Evolutionary conservation across 1,140 invertebrate species (phyloP), one percentile per base, ranked within the genome.

Genomic region (Formica exsecta): DNA sequence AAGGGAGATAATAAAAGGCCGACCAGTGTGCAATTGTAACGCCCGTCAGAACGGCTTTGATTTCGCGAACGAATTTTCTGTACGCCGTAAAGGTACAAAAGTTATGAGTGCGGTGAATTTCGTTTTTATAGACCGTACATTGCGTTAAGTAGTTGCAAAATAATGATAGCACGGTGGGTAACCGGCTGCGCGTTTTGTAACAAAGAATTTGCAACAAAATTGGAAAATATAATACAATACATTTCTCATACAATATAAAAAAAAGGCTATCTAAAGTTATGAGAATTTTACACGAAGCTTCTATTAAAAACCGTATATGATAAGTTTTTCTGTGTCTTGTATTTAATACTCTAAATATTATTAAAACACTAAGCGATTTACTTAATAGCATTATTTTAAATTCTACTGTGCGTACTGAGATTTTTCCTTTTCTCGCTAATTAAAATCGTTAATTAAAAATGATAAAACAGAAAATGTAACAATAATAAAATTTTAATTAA

Each of bases 1-100:
- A 68, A 44, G 65, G 5, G 32, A 81, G 79, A 71, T 81, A 81
- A 81, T 81, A 81, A 81, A 81, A 81, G 51, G 36, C 77, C 62
- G 32, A 59, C 77, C 48, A 48, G 32, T 0, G 36, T 57, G 22
- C 65, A 65, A 81, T 81, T 73, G 79, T 73, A 73, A 73, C 36
- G 44, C 36, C 25, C 51, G 66, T 44, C 79, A 44, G 22, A 32
- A 22, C 32, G 51, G 16, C 29, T 77, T 22, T 57, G 54, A 19
- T 54, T 41, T 25, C 36, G 71, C 41, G 51, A 73, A 36, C 66
- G 36, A 81, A 81, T 71, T 81, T 71, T 81, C 51, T 73, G 66
- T 59, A 25, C 51, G 16, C 36, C 51, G 65, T 81, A 81, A 73
- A 81, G 51, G 16, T 71, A 25, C 51, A 22, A 81, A 81, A 19